These are phyloP conservation scores for Stenchaetothrips biformis DNA, from an alignment of 2,888 invertebrate species.

Conservation along the genomic window DNA sequence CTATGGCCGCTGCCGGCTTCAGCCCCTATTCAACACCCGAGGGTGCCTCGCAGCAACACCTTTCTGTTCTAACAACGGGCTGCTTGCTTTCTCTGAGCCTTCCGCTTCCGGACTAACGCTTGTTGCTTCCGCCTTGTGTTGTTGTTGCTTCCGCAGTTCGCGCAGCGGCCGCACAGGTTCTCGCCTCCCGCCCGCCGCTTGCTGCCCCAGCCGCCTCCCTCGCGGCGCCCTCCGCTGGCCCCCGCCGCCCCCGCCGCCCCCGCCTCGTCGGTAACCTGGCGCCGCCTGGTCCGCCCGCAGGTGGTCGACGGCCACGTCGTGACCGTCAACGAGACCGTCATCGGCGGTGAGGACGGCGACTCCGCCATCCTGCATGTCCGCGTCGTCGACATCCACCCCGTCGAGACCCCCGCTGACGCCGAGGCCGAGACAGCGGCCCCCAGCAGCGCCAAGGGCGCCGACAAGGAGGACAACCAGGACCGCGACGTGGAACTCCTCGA, in stretches of 20 bases:
- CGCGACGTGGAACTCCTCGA: background rate
- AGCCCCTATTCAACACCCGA: too few species aligned
- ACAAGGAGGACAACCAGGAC: background rate
- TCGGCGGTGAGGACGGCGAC: background rate
- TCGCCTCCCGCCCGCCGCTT: background rate
- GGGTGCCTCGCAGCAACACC: too few species aligned
- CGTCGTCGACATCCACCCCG: background rate
- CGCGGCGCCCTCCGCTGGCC: background rate
- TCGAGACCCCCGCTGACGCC: background rate
- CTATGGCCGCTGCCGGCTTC: too few species aligned
- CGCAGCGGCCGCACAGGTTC: constrained; percentile 5
- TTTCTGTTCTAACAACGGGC: too few species aligned
- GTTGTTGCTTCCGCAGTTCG: background rate
- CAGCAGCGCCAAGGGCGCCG: background rate
- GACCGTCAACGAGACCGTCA: constrained; percentile 11
- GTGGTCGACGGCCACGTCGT: background rate
- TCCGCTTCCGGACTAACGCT: too few species aligned
- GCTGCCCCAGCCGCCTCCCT: background rate
- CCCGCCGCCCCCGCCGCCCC: background rate
- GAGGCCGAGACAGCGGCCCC: background rate
- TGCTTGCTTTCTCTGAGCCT: too few species aligned
- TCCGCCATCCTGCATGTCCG: background rate
- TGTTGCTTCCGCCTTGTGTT: too few species aligned
- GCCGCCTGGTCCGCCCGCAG: constrained; percentile 1
- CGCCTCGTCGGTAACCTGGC: constrained; percentile 11